These are phyloP conservation scores for Parotocinclus haroldoi DNA, from an alignment of 2,797 vertebrate species.

Conservation along the genomic window DNA sequence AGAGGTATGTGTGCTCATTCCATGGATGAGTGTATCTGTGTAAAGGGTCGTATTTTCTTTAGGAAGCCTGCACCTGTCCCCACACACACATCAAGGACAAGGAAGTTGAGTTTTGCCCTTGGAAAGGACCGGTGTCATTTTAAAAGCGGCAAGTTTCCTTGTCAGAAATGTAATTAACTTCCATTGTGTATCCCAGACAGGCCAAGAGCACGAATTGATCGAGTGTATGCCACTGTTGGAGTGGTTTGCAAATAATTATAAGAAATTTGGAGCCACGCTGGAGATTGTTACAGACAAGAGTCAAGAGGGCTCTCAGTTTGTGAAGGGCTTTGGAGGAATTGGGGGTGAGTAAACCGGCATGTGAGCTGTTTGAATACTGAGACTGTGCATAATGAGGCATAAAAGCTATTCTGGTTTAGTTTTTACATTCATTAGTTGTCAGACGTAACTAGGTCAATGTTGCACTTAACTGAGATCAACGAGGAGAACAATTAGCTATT, in stretches of 20 bases:
- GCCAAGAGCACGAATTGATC: constrained; percentile 96
- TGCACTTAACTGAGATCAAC: no score
- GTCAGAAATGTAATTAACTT: no score
- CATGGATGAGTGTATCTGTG: constrained; percentile 1
- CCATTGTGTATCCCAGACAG: constrained; percentile 73
- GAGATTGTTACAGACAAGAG: constrained; percentile 99
- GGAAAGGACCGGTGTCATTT: no score
- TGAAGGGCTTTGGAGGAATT: constrained; percentile 99
- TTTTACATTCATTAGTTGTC: no score
- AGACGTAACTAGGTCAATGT: no score
- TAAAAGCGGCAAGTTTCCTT: no score
- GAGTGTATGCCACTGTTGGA: constrained; percentile 98
- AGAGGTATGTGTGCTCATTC: constrained; percentile 75
- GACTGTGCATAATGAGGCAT: no score
- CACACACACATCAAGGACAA: background rate
- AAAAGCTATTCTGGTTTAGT: no score
- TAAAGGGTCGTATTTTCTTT: constrained; percentile 5
- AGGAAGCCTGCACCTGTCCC: background rate
- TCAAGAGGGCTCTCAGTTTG: constrained; percentile 98
- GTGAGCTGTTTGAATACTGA: background rate
- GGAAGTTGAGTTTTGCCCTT: no score
- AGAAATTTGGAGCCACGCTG: constrained; percentile 98
- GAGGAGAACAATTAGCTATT: no score
- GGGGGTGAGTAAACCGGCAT: constrained; percentile 76
- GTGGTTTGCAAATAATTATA: constrained; percentile 99